Conservation (phyloP, 2,113 vertebrate species). For the crab-eating macaque (Macaca fascicularis) region T2T-MFA8v1.1 NC_088375.1:233798001-233798500, state of each 20-base stretch:
- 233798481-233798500: too few relatives aligned
- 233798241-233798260: background rate
- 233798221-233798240: background rate
- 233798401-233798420: background rate
- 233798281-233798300: too few relatives aligned
- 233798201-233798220: too few relatives aligned
- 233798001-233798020: too few relatives aligned
- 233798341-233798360: background rate
- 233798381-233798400: background rate
- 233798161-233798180: accelerated
- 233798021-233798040: background rate
- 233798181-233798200: too few relatives aligned
- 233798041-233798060: background rate
- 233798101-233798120: background rate
- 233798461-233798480: background rate
- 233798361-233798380: background rate
- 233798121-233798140: background rate
- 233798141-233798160: accelerated
- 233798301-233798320: too few relatives aligned
- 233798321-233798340: background rate
- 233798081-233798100: too few relatives aligned
- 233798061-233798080: background rate
- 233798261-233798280: background rate
- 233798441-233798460: background rate
- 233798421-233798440: background rate